Percentiles rank a stretch among this genome's conserved stretches.
These are phyloP conservation scores for Phorcus lineatus DNA, from an alignment of 2,888 invertebrate species.

Conservation along the genomic window DNA sequence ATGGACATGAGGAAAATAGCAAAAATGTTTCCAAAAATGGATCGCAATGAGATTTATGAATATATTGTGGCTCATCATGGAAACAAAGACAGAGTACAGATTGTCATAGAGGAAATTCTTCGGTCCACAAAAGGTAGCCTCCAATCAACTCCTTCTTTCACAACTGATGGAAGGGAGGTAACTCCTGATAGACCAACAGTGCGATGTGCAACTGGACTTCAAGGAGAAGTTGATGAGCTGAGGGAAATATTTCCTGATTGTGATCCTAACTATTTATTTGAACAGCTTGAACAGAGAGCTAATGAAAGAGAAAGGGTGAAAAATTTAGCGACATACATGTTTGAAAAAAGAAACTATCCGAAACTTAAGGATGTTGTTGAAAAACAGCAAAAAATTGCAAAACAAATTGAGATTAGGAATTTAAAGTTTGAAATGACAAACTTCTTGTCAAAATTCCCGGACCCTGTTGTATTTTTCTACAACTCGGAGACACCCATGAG, in stretches of 20 bases:
- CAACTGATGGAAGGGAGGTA: background rate
- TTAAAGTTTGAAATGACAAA: constrained; percentile 56
- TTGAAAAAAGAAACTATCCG: constrained; percentile 64
- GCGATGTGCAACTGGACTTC: constrained; percentile 31
- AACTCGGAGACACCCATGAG: constrained; percentile 54
- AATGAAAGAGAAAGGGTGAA: constrained; percentile 54
- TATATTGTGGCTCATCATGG: constrained; percentile 68
- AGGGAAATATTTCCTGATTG: constrained; percentile 68
- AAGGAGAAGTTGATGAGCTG: constrained; percentile 60
- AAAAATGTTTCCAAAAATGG: constrained; percentile 64
- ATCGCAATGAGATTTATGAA: constrained; percentile 70
- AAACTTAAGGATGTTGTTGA: constrained; percentile 59
- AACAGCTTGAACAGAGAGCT: constrained; percentile 51
- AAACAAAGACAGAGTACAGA: constrained; percentile 60
- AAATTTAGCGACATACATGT: constrained; percentile 59
- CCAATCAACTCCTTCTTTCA: background rate
- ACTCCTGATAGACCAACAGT: background rate
- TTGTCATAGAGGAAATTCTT: constrained; percentile 65
- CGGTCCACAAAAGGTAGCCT: constrained; percentile 3
- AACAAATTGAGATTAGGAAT: constrained; percentile 45
- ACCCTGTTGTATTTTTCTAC: constrained; percentile 61
- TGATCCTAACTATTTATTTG: constrained; percentile 68
- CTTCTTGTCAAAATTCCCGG: constrained; percentile 67
- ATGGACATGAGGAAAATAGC: constrained; percentile 61
- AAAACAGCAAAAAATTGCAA: constrained; percentile 42